A percentile compares a stretch with the other conserved stretches of the same genome.
These are phyloP conservation scores for Lasioglossum leucozonium DNA, from an alignment of 2,888 invertebrate species.

Conservation along the genomic window DNA sequence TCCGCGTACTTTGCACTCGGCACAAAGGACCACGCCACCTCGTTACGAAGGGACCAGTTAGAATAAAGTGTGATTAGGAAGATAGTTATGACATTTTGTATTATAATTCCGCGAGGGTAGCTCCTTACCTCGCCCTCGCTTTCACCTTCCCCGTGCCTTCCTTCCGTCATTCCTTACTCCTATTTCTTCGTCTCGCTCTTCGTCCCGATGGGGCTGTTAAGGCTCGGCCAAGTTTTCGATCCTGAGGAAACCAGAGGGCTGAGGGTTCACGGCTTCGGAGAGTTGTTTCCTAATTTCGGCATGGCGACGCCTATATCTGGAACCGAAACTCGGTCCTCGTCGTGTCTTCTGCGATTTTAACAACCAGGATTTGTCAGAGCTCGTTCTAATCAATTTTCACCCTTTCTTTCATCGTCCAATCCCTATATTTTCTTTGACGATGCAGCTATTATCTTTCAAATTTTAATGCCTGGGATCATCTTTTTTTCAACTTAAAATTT, in stretches of 20 bases:
- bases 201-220: constrained; percentile 78
- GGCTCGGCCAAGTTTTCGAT: constrained; percentile 78
- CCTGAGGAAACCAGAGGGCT: constrained; percentile 38
- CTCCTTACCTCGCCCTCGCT: constrained; percentile 51
- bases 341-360: neutral
- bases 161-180: constrained; percentile 34
- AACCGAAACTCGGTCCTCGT: neutral
- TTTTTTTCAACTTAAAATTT: no score
- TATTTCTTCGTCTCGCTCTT: constrained; percentile 43
- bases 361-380: neutral
- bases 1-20: constrained; percentile 77
- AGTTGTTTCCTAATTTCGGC: constrained; percentile 25
- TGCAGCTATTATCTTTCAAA: no score
- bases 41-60: constrained; percentile 81
- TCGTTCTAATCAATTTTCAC: neutral
- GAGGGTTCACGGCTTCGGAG: constrained; percentile 37
- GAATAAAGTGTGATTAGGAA: constrained; percentile 84
- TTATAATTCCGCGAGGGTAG: constrained; percentile 80
- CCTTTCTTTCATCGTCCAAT: neutral
- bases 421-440: neutral
- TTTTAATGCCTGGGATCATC: no score
- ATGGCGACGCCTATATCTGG: neutral
- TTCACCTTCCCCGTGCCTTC: constrained; percentile 44
- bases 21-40: constrained; percentile 78
- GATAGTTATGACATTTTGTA: constrained; percentile 83